Evolutionary conservation across 1,140 invertebrate species (phyloP).

Genomic region (Aphaenogaster ashmeadi): DNA sequence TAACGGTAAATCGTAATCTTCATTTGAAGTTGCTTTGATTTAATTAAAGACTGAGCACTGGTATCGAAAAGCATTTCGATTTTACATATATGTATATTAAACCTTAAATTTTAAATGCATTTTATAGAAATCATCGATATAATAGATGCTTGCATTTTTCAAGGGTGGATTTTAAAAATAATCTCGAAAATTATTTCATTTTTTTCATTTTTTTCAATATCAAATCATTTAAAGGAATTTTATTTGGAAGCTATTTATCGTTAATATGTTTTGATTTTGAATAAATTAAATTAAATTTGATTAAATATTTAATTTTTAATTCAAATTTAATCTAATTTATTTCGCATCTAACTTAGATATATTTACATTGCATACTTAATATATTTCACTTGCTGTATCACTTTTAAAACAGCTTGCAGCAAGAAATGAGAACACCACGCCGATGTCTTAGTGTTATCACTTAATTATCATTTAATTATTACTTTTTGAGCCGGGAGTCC

Average conservation of each 20-base stretch:
- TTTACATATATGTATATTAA: background rate
- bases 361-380: background rate
- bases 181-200: background rate
- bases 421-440: background rate
- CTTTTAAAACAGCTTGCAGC: background rate
- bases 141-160: background rate
- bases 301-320: too few relatives aligned
- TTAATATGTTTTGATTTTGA: background rate
- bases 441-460: background rate
- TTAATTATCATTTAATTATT: conserved; percentile 5
- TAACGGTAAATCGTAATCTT: background rate
- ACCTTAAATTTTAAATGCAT: background rate
- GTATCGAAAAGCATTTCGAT: background rate
- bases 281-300: too few relatives aligned
- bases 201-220: background rate
- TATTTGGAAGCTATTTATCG: background rate
- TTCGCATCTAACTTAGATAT: background rate
- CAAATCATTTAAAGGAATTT: background rate
- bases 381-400: too few relatives aligned
- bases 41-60: background rate
- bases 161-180: background rate
- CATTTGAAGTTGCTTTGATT: background rate
- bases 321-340: background rate
- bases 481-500: background rate
- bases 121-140: background rate